Evolutionary conservation across 1,140 invertebrate genomes (phyloP), one percentile per base, ranked within the genome.

Genomic region (Calycopis cecrops): DNA sequence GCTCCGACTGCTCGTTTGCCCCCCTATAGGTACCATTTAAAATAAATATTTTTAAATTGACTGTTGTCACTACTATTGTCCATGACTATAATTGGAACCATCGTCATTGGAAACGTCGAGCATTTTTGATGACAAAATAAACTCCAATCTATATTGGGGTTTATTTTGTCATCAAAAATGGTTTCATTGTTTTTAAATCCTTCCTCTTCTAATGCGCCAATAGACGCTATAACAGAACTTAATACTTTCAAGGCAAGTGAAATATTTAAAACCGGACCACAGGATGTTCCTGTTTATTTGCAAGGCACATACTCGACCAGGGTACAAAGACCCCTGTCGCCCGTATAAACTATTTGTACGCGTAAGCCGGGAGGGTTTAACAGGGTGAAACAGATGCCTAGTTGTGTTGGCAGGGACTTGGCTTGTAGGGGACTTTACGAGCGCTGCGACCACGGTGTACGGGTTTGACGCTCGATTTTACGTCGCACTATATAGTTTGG

Each of bases 391-490:
- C 57, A 56, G 14, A 50, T 65, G 52, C 66, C 71, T 63, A 56
- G 18, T 52, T 57, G 53, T 40, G 56, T n/a, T 76, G 73, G 79
- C 40, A 44, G 38, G 12, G 48, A 52, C 50, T 54, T 58, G 53
- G 66, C 65, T 68, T 59, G 66, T 73, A 62, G 63, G 60, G 73
- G 71, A 67, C 68, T 79, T 82, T 82, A 82, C 71, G 69, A 70
- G 57, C 59, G 66, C 67, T 66, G 70, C 62, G 62, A 77, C 74
- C 76, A 52, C 62, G 57, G 73, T 68, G 60, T 61, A 66, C 59
- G 66, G 60, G 63, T 71, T 73, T 68, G 62, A 66, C 60, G 52
- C 58, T 59, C 58, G 58, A 65, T 65, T 65, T 60, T 60, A 59
- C 57, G 47, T 35, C 38, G 28, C 47, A 40, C 55, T 50, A 53